Percentiles rank a stretch among this genome's conserved stretches.
These are phyloP conservation scores for Coryphaenoides rupestris DNA, from an alignment of 2,113 vertebrate species.

Conservation along the genomic window DNA sequence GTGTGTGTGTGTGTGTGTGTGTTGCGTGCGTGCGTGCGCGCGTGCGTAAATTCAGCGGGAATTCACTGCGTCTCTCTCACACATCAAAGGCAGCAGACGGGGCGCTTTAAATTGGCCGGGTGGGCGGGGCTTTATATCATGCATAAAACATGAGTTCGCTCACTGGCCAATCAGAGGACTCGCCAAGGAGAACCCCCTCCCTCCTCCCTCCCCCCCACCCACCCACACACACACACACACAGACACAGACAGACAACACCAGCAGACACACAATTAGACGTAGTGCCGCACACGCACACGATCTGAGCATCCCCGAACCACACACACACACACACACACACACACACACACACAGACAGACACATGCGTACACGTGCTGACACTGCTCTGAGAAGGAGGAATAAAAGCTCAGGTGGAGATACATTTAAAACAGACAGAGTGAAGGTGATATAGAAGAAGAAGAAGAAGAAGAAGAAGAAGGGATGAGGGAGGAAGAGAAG, in stretches of 20 bases:
- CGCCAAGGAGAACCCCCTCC: constrained; percentile 50
- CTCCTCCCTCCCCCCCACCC: neutral
- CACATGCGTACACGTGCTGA: constrained; percentile 28
- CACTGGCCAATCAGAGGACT: constrained; percentile 46
- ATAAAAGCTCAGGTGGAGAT: constrained; percentile 5
- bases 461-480: constrained; percentile 14
- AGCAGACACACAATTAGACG: neutral
- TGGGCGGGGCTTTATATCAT: constrained; percentile 45
- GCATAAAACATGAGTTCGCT: constrained; percentile 67
- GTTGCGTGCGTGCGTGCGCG: too few relatives aligned
- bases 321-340: neutral
- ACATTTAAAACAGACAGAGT: constrained; percentile 19
- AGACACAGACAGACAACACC: too few relatives aligned
- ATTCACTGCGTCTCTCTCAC: neutral
- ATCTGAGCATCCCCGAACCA: constrained; percentile 26
- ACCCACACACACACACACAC: constrained; percentile 11
- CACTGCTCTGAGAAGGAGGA: constrained; percentile 19
- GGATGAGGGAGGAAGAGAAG: constrained; percentile 4
- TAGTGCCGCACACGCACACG: neutral
- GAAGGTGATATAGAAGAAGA: constrained; percentile 1
- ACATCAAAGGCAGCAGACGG: constrained; percentile 52
- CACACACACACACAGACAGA: too few relatives aligned
- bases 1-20: too few relatives aligned
- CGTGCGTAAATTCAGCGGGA: too few relatives aligned
- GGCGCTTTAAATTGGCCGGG: constrained; percentile 63